Evolutionary conservation across 2,797 vertebrate species (phyloP), one percentile per base, ranked within the genome.

Genomic region (Neosilurus mollespiculum): DNA sequence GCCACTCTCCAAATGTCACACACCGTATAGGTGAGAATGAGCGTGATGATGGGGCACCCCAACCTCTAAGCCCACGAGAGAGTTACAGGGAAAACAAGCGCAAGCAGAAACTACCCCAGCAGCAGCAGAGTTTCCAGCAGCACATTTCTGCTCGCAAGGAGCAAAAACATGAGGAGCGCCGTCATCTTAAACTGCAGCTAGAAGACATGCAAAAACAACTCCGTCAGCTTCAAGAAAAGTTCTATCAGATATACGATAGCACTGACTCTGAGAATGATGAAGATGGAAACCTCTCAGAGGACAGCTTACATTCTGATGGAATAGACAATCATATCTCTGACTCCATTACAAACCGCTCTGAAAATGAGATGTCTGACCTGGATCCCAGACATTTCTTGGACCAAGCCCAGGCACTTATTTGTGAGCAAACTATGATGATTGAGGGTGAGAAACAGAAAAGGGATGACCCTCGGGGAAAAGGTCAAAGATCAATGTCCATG

Each of bases 171-270:
- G 97, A 99, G 89, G 98, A 99, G 93, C 94, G 98, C 71, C 92
- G 97, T 87, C 98, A 99, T 93, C 96, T 99, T 92, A 99, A 98
- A 87, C 96, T 98, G 90, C 98, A 99, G 90, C 96, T 99, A 93
- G 98, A 99, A 90, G 98, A 99, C 95, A 99, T 99, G 98, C 98
- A 99, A 95, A 99, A 99, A 91, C 98, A 99, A 94, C 96, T 99
- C 88, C 97, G 98, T 82, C 98, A 99, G 91, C 96, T 99, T 91
- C 98, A 99, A 94, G 98, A 99, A 86, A 99, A 99, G 95, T 99
- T 99, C 94, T 99, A 98, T 93, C 98, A 99, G 92, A 99, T 99
- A 94, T 99, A 99, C 0, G 98, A 96, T 92, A 96, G 95, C 93
- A 96, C 95, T 0, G 96, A 99, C 91, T 99, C 97, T 0, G 98